A percentile compares a stretch with the other conserved stretches of the same genome.
Conservation (phyloP, 2,113 vertebrate species). For the Rana temporaria region DNA sequence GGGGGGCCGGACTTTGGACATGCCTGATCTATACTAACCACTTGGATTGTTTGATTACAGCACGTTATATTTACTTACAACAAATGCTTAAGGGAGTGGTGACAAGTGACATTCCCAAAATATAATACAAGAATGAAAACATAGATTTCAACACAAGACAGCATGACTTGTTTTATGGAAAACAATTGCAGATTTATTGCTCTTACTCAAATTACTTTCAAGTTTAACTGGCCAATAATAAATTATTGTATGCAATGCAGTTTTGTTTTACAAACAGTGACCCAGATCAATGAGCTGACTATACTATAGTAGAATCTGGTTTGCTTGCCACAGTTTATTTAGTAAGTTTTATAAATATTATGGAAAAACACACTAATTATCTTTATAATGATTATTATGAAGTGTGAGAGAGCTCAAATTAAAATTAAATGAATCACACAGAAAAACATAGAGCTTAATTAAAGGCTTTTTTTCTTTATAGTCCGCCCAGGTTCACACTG, state of each 20-base stretch:
- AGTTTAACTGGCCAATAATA: slow-evolving; percentile 28
- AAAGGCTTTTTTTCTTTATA: too few species aligned
- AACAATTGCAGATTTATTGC: background rate
- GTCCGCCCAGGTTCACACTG: too few species aligned
- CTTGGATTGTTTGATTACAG: background rate
- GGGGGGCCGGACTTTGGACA: too few species aligned
- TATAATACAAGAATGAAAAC: background rate
- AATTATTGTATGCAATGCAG: background rate
- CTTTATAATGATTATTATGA: background rate
- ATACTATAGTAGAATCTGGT: background rate
- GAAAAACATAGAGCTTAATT: too few species aligned
- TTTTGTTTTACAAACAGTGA: background rate
- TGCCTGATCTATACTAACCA: background rate
- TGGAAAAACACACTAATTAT: background rate
- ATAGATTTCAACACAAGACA: background rate
- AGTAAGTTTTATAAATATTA: background rate
- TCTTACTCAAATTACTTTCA: background rate
- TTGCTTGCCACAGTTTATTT: background rate
- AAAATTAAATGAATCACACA: too few species aligned
- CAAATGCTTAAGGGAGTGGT: slow-evolving; percentile 7
- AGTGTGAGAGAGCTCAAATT: too few species aligned
- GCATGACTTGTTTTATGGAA: background rate
- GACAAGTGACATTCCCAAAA: background rate
- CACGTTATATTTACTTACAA: background rate
- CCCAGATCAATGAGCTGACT: background rate